Conservation (phyloP, 2,797 vertebrate genomes). For the Thamnophis elegans region DNA sequence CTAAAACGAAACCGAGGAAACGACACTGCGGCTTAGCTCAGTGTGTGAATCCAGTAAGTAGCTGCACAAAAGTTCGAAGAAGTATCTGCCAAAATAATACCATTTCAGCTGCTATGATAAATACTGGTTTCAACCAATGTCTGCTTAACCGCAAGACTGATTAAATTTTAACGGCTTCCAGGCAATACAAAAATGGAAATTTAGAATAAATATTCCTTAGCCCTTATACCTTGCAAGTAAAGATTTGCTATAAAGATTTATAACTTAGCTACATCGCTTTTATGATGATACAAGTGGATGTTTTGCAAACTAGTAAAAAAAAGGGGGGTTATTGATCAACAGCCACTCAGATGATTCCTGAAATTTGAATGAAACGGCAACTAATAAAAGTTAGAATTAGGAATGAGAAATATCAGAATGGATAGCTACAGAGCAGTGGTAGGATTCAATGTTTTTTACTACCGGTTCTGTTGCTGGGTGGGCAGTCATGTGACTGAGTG, state of each 20-base stretch:
- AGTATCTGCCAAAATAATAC: not conserved
- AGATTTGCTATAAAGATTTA: not conserved
- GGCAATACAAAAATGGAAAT: not conserved
- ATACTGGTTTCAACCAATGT: not conserved
- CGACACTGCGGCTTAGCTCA: not conserved
- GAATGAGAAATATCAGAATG: not conserved
- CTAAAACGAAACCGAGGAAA: not conserved
- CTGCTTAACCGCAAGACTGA: not conserved
- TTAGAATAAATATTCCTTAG: not conserved
- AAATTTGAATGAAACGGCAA: not conserved
- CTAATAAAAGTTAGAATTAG: not conserved
- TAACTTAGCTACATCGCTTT: not conserved
- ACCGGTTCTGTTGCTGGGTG: too few relatives aligned
- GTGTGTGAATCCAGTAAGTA: not conserved
- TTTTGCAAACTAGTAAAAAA: not conserved
- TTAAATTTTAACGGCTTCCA: not conserved
- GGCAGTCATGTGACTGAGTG: too few relatives aligned
- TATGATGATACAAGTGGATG: not conserved
- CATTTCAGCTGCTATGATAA: not conserved
- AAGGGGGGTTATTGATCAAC: not conserved
- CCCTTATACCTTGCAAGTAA: not conserved
- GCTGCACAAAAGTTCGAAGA: not conserved
- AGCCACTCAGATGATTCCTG: not conserved
- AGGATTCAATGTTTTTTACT: too few relatives aligned
- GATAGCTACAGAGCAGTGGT: not conserved